A percentile compares a stretch with the other conserved stretches of the same genome.
These are phyloP conservation scores for Pollenia griseotomentosa DNA, from an alignment of 2,888 invertebrate species.

Conservation along the genomic window DNA sequence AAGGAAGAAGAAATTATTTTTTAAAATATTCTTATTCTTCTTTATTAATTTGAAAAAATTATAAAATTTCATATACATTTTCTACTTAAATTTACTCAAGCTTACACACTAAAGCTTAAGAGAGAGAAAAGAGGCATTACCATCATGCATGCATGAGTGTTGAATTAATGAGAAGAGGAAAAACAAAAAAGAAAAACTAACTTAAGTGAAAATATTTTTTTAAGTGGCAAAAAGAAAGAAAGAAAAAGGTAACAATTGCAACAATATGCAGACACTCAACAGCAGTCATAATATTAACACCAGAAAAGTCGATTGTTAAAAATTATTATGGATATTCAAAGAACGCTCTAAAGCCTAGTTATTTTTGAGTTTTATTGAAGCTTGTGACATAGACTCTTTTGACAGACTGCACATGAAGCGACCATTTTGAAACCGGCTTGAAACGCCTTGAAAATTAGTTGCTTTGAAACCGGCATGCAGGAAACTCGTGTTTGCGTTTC, in stretches of 20 bases:
- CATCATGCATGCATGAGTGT: conserved; percentile 21
- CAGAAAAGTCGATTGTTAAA: not conserved
- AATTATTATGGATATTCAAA: conserved; percentile 22
- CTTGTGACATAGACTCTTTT: no score
- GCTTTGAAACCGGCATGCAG: no score
- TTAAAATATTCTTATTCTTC: conserved; percentile 28
- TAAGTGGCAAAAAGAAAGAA: conserved; percentile 2
- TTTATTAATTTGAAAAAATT: no score
- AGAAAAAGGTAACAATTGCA: conserved; percentile 30
- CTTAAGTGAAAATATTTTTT: conserved; percentile 19
- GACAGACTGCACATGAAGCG: no score
- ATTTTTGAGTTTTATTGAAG: no score
- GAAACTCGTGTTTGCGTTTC: no score
- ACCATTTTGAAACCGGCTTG: no score
- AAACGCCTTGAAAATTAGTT: no score
- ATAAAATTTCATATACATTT: not conserved
- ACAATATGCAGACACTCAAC: not conserved
- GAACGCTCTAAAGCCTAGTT: no score
- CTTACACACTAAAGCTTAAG: conserved; percentile 14
- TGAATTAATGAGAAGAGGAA: conserved; percentile 30
- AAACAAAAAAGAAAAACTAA: not conserved
- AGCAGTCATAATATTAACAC: not conserved
- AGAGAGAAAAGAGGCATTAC: not conserved
- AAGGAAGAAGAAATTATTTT: not conserved
- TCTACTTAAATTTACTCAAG: conserved; percentile 28